Evolutionary conservation across 2,888 invertebrate species (phyloP).

Genomic region (Strigamia transsilvanica): DNA sequence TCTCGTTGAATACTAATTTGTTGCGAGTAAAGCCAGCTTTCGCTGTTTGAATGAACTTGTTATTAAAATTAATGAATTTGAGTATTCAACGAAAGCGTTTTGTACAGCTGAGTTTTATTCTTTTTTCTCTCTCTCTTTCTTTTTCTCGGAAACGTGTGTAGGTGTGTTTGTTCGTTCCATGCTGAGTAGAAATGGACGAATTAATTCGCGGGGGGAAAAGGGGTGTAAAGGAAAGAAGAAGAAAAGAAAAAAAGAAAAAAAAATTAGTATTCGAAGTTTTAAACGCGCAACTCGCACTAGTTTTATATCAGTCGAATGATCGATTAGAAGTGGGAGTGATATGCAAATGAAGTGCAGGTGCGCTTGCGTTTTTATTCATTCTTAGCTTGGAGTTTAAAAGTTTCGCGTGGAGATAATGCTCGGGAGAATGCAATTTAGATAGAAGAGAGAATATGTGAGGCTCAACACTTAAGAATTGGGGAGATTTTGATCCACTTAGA

Average conservation of each 20-base stretch:
- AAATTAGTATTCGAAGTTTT: not conserved
- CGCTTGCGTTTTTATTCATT: conserved; percentile 17
- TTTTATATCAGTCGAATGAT: conserved; percentile 17
- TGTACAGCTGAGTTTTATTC: not conserved
- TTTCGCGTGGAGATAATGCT: conserved; percentile 13
- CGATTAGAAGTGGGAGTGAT: conserved; percentile 15
- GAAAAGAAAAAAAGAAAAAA: not conserved
- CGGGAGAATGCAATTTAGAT: conserved; percentile 34
- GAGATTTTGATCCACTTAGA: conserved; percentile 18
- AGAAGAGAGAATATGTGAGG: conserved; percentile 22
- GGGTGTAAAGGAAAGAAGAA: not conserved
- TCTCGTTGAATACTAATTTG: conserved; percentile 8
- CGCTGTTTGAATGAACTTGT: conserved; percentile 7
- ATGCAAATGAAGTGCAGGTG: conserved; percentile 29
- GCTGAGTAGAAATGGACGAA: conserved; percentile 1
- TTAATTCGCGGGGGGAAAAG: not conserved
- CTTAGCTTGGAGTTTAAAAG: not conserved
- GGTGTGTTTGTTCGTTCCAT: not conserved
- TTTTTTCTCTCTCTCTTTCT: not conserved
- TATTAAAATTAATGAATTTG: conserved; percentile 25
- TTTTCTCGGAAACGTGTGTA: not conserved
- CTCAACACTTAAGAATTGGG: conserved; percentile 15
- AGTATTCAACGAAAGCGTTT: not conserved
- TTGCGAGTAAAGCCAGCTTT: not conserved
- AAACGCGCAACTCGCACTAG: not conserved